Percentiles rank a stretch among this genome's conserved stretches.
phyloP scores from a whole-genome alignment of 2,113 vertebrate genomes.

The Paradoxurus hermaphroditus region DNA sequence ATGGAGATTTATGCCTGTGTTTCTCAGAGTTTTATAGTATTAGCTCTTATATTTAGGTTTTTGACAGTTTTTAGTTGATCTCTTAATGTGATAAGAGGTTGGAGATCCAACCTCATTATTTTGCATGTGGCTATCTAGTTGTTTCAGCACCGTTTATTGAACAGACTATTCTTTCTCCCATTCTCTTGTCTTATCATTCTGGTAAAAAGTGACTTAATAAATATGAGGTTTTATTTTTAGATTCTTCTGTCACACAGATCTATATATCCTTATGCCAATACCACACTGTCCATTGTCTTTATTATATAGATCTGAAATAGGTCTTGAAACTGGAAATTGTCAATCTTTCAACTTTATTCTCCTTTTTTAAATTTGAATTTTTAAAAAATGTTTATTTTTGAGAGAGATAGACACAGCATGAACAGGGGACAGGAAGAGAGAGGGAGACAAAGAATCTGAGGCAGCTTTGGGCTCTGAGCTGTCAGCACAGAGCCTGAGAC shows the following conservation, averaged over 20 bases:
- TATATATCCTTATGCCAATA: background rate
- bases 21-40: background rate
- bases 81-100: background rate
- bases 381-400: too few relatives aligned
- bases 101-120: background rate
- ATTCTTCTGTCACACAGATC: background rate
- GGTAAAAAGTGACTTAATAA: background rate
- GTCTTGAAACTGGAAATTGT: background rate
- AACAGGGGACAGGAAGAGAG: too few relatives aligned
- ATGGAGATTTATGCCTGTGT: background rate
- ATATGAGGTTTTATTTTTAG: background rate
- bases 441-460: too few relatives aligned
- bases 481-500: too few relatives aligned
- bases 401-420: too few relatives aligned
- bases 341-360: background rate
- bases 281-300: background rate
- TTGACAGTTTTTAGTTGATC: background rate
- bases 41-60: background rate
- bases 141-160: background rate
- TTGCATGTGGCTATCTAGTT: background rate
- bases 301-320: background rate
- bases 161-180: background rate
- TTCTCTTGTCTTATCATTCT: background rate
- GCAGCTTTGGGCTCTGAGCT: too few relatives aligned
- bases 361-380: background rate